Conservation (phyloP, 2,888 invertebrate species). For the Himalopsyche anomala region DNA sequence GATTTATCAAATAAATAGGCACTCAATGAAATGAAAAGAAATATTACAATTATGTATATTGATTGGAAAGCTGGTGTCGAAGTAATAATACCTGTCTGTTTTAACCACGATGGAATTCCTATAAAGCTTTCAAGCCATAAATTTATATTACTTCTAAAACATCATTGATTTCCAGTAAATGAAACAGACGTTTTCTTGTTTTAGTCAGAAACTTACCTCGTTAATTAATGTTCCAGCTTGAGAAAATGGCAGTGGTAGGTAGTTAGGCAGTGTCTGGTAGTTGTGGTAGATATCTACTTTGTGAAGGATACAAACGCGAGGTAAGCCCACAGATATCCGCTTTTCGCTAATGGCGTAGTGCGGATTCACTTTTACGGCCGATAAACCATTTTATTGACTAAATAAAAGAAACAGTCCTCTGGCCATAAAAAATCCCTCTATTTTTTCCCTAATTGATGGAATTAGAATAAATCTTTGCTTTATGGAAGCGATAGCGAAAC, state of each 20-base stretch:
- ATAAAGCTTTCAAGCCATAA: constrained; percentile 13
- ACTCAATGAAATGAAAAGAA: too few species aligned
- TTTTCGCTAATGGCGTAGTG: background rate
- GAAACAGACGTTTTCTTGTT: constrained; percentile 11
- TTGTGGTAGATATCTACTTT: background rate
- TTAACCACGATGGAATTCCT: background rate
- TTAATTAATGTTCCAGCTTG: constrained; percentile 41
- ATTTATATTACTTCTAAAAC: constrained; percentile 16
- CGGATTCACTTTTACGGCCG: constrained; percentile 20
- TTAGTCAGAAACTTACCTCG: constrained; percentile 42
- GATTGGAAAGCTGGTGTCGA: too few species aligned
- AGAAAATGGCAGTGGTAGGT: constrained; percentile 12
- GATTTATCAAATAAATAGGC: too few species aligned
- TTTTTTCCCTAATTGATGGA: background rate
- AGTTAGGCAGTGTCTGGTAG: background rate
- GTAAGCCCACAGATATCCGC: constrained; percentile 32
- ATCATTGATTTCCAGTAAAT: constrained; percentile 1
- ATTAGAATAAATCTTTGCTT: background rate
- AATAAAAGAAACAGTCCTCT: background rate
- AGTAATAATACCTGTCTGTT: too few species aligned
- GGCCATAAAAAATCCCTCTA: background rate
- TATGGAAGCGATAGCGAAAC: too few species aligned
- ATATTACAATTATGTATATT: too few species aligned
- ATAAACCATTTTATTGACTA: constrained; percentile 28
- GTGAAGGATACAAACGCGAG: constrained; percentile 18